Base-by-base conservation (phyloP, 2,888 invertebrate genomes). In the Muscina levida region DNA sequence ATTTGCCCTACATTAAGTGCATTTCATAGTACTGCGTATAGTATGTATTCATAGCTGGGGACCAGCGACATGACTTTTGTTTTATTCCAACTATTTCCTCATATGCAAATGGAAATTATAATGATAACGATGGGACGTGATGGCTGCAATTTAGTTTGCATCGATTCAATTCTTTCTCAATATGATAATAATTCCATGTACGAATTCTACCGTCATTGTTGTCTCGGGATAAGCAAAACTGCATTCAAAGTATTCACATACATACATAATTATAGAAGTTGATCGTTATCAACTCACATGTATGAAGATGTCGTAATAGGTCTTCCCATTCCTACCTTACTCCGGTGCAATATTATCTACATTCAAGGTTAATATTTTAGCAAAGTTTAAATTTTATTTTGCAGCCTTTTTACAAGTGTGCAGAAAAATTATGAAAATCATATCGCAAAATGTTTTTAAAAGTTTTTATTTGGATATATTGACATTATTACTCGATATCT, bases 231-330 rank as follows among this genome's bases (percentile, higher is more conserved):
- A 66, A 72, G 62, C 59, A 66, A 48, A 65, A 62, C 22, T 65
- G 17, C 46, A 66, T 37, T n/a, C 15, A 56, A 51, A 46, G 59
- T 62, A 44, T 62, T 37, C 62, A 31, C 53, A 62, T n/a, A n/a
- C n/a, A n/a, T n/a, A n/a, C n/a, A n/a, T 77, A 62, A 67, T 51
- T 72, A 68, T n/a, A 77, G 62, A 68, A 68, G 67, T 53, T 24
- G 48, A 44, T 67, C 51, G 53, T 77, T 15, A 72, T 68, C 72
- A 77, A 44, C 51, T 37, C 37, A 37, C 37, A 59, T 59, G 37
- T 59, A n/a, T n/a, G n/a, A n/a, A 37, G 59, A 37, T 59, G 59
- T 59, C 59, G 37, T 37, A 37, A 17, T 37, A 59, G 59, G 39
- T 59, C 39, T 59, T 39, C 59, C 37, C 39, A 37, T 59, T 39